Base-by-base conservation (phyloP, 2,113 vertebrate genomes). In the Anarrhichthys ocellatus region DNA sequence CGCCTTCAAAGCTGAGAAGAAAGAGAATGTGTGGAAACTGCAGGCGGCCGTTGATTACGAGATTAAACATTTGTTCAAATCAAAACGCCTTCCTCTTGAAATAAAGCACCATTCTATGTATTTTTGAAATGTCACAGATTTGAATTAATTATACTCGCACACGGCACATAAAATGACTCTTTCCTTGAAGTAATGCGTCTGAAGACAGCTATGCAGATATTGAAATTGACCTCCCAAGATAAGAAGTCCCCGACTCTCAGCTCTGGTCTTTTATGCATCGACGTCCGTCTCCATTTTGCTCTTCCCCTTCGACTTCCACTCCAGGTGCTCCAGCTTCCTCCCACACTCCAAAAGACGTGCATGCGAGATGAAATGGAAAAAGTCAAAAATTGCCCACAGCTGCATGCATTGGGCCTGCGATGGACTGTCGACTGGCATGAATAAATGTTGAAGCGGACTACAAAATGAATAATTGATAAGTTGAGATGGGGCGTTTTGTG, bases 381-480 rank as follows among this genome's bases (percentile, higher is more conserved):
- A 54, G 54, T 75, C 11, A 8, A 83, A 48, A 85, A 81, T 68
- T 75, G 83, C 73, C 69, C 48, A 11, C 42, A 76, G 73, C 81
- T 68, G 76, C 58, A 61, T 59, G 68, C 73, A 18, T 6, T 44
- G 32, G 54, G 27, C 27, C 17, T 27, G 66, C 63, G 71, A 81
- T 77, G 80, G 86, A 74, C 84, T 58, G 59, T 24, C 36, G 73
- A 71, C 63, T 17, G 32, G 69, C 73, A 80, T 76, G 88, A 89
- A 85, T 83, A 91, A 83, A 89, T 87, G 83, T 77, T 80, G 72
- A 73, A 88, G 78, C 58, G 15, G 63, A 77, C 82, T 44, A 54
- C 40, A 5, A 62, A 74, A 87, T 92, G 67, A 91, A 93, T 92
- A 86, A 92, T 92, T 88, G 76, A 91, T 69, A 20, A 83, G 73